Percentiles rank a stretch among this genome's conserved stretches.
Conservation (phyloP, 2,113 vertebrate species). For the Tautogolabrus adspersus region DNA sequence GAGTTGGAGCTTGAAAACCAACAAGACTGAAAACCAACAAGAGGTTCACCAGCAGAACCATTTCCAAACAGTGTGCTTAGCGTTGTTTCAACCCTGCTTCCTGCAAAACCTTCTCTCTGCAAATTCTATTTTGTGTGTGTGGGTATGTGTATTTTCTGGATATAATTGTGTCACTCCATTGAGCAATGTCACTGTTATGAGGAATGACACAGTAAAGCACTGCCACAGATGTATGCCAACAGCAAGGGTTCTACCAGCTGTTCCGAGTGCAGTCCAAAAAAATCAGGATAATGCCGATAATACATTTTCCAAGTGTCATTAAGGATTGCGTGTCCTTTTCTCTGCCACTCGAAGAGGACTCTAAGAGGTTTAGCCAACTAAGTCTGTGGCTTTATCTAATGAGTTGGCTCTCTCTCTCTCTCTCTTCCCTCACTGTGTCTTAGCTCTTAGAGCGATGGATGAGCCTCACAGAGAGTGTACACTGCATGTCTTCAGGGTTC, state of each 20-base stretch:
- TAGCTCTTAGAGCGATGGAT: conserved; percentile 87
- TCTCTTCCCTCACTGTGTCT: conserved; percentile 24
- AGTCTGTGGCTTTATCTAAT: conserved; percentile 68
- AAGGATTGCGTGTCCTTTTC: conserved; percentile 52
- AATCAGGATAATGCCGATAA: conserved; percentile 51
- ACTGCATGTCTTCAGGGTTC: conserved; percentile 82
- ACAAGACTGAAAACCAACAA: neutral
- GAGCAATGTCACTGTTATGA: conserved; percentile 39
- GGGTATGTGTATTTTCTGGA: conserved; percentile 6
- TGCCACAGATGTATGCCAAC: conserved; percentile 31
- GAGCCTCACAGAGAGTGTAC: conserved; percentile 75
- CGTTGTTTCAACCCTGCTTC: conserved; percentile 5
- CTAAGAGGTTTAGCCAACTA: conserved; percentile 67
- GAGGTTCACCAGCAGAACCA: neutral
- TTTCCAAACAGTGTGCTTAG: conserved; percentile 6
- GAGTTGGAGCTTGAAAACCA: neutral
- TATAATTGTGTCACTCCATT: conserved; percentile 10
- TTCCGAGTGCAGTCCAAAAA: conserved; percentile 43
- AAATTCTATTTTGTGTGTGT: conserved; percentile 11
- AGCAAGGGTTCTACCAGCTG: conserved; percentile 52
- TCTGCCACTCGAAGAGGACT: conserved; percentile 49
- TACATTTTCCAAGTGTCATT: conserved; percentile 55
- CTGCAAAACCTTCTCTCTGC: neutral
- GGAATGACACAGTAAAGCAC: conserved; percentile 30
- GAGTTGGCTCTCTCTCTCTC: conserved; percentile 44